Percentiles rank a stretch among this genome's conserved stretches.
phyloP scores from a whole-genome alignment of 2,888 invertebrate genomes.

The Carabus problematicus region DNA sequence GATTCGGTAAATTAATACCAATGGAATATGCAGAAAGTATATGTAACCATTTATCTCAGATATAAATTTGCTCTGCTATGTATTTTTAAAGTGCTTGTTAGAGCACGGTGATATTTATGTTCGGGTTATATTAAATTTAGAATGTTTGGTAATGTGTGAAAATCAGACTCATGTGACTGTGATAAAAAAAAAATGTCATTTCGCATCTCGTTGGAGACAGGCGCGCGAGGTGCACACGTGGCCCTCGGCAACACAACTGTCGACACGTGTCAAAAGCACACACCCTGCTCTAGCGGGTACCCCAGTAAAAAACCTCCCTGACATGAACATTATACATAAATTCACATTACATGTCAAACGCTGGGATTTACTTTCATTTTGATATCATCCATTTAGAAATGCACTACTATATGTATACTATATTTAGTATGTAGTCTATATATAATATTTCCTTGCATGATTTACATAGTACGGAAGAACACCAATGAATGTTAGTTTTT shows the following conservation, averaged over 20 bases:
- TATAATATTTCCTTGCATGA: no score
- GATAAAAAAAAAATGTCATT: constrained; percentile 34
- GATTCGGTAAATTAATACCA: no score
- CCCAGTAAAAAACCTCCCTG: background rate
- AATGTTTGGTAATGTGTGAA: background rate
- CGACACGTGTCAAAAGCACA: constrained; percentile 24
- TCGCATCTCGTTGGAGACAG: constrained; percentile 35
- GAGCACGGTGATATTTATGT: background rate
- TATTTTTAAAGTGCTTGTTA: background rate
- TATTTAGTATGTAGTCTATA: no score
- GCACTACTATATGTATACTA: no score
- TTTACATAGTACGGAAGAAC: no score
- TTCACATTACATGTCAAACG: no score
- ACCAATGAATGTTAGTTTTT: no score
- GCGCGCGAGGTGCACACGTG: constrained; percentile 15
- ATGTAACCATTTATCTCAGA: no score
- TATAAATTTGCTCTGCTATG: background rate
- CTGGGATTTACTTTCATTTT: no score
- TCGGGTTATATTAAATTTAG: background rate
- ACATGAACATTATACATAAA: background rate
- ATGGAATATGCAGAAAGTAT: background rate
- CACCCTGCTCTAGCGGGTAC: constrained; percentile 6
- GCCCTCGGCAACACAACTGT: constrained; percentile 15
- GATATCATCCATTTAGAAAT: no score
- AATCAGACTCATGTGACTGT: background rate